Evolutionary conservation across 2,113 vertebrate species (phyloP).

Genomic region (Bucco capensis): DNA sequence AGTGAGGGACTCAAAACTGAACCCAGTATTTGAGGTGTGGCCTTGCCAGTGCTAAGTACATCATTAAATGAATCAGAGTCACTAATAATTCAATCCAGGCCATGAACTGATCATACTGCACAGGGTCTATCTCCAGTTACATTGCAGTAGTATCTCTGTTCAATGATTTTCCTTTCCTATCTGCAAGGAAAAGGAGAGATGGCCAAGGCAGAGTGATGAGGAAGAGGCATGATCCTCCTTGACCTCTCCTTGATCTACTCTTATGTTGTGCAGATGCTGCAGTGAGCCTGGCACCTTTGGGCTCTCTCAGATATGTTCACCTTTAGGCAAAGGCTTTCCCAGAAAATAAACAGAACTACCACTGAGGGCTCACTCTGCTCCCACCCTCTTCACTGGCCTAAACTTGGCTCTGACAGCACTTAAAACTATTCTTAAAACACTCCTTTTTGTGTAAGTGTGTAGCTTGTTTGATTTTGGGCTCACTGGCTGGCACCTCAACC

Average conservation of each 20-base stretch:
- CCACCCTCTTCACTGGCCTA: not conserved
- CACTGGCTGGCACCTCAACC: not conserved
- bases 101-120: not conserved
- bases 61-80: not conserved
- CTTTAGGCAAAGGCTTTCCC: not conserved
- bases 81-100: not conserved
- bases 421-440: not conserved
- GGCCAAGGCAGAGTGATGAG: not conserved
- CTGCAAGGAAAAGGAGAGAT: not conserved
- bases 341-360: not conserved
- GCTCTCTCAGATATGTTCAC: rapidly evolving
- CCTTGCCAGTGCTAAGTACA: not conserved
- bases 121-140: not conserved
- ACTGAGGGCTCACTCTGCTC: rapidly evolving
- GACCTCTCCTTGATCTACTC: not conserved
- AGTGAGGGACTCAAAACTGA: no score
- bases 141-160: not conserved
- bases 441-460: not conserved
- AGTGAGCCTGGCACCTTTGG: not conserved
- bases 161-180: not conserved
- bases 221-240: not conserved
- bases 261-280: rapidly evolving
- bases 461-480: not conserved
- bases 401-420: not conserved
- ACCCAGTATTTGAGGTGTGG: no score